Evolutionary conservation across 2,113 vertebrate species (phyloP), one percentile per base, ranked within the genome.

Genomic region (Oxygymnocypris stewartii): DNA sequence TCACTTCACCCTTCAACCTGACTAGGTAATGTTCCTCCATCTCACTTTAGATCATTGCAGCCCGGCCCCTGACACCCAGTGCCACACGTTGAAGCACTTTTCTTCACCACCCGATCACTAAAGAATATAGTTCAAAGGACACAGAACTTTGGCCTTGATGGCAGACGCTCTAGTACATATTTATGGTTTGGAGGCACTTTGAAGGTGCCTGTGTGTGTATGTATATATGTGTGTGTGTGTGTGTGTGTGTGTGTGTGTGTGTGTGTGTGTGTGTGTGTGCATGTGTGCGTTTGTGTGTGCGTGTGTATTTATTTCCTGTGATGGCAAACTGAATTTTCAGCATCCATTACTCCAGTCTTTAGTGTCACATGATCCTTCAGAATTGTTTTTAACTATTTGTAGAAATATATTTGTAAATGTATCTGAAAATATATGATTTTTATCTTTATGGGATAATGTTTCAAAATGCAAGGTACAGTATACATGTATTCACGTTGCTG

Each of bases 1-100:
- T 94, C 94, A 95, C 94, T 95, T 94, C 93, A 95, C 94, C 94
- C 94, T 95, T 95, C 94, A 93, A 94, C 95, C 95, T 95, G 95
- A 95, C 95, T 93, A 93, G 91, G 93, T 91, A 73, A 80, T 90
- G 90, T 90, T 92, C 93, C 92, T 92, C 91, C 86, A 92, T 93
- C 91, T 93, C 92, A 93, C 92, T 94, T 92, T 92, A 87, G 88
- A 94, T 88, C 90, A 88, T 86, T 89, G 86, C 89, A 88, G 86
- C 42, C 65, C 13, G 51, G 61, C 74, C 86, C 67, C 40, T 44
- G 16, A 40, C 67, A 78, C n/a, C 44, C 51, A 82, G 69, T 54
- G 31, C 9, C 25, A 63, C 18, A 80, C n/a, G 44, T 31, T 86
- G n/a, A 35, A 73, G 18, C 73, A 47, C 71, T 47, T 67, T 47